These are phyloP conservation scores for Drosophila suboccidentalis DNA, from an alignment of 2,888 invertebrate species.

Conservation along the genomic window DNA sequence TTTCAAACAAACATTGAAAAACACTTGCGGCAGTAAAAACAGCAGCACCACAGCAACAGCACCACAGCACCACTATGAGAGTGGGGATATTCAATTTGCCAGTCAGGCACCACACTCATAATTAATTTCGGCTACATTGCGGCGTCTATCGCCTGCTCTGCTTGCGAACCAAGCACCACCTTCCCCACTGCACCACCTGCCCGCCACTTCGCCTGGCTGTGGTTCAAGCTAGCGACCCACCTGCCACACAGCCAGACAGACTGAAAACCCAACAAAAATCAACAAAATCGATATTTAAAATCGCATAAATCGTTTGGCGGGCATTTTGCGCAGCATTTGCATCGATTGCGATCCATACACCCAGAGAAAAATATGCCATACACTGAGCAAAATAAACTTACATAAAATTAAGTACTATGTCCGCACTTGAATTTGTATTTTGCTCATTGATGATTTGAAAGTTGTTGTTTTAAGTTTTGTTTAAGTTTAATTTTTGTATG, in stretches of 20 bases:
- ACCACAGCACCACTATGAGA: conserved; percentile 17
- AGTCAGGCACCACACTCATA: conserved; percentile 73
- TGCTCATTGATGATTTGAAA: no score
- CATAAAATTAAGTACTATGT: no score
- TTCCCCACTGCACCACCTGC: not conserved
- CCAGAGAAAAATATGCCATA: no score
- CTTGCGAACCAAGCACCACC: conserved; percentile 38
- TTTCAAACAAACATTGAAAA: conserved; percentile 79
- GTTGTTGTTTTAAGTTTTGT: no score
- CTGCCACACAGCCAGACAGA: conserved; percentile 47
- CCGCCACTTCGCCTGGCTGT: not conserved
- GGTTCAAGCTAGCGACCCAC: conserved; percentile 48
- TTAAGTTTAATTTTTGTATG: no score
- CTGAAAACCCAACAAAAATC: conserved; percentile 74
- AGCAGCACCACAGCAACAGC: conserved; percentile 6
- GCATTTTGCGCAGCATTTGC: conserved; percentile 27
- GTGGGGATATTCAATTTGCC: conserved; percentile 74
- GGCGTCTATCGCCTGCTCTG: conserved; percentile 53
- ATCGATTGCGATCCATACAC: conserved; percentile 54
- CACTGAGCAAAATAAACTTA: no score
- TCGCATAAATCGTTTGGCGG: conserved; percentile 82
- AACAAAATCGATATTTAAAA: conserved; percentile 86
- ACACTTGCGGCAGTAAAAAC: conserved; percentile 65
- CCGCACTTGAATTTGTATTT: no score
- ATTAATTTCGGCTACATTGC: conserved; percentile 80